phyloP scores from a whole-genome alignment of 2,888 invertebrate species.

The Standfussiana lucernea region DNA sequence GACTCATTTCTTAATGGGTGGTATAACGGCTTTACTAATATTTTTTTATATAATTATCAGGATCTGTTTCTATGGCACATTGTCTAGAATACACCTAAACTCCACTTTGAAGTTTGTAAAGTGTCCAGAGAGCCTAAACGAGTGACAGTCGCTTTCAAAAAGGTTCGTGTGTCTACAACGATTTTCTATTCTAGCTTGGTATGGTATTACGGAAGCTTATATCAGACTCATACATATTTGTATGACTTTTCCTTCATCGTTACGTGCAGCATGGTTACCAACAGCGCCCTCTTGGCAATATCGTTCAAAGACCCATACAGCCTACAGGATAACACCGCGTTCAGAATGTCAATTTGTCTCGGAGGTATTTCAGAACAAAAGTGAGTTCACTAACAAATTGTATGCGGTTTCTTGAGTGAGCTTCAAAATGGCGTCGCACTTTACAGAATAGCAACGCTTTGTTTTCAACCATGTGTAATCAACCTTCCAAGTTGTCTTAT shows the following conservation, averaged over 20 bases:
- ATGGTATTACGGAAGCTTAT: neutral
- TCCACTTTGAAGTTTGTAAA: neutral
- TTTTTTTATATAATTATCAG: neutral
- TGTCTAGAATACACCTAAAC: too few species aligned
- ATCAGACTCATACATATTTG: neutral
- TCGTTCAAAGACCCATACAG: neutral
- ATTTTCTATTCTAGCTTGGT: neutral
- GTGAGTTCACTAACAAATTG: neutral
- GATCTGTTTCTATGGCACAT: neutral
- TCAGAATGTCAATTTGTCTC: neutral
- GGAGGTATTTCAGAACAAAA: neutral
- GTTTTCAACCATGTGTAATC: neutral
- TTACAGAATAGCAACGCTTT: neutral
- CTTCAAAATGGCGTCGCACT: neutral
- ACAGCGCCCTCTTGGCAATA: neutral
- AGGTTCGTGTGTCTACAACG: neutral
- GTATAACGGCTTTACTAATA: neutral
- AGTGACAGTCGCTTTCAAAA: neutral
- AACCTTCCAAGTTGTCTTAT: neutral
- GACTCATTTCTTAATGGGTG: neutral
- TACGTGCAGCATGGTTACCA: neutral
- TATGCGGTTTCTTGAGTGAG: neutral
- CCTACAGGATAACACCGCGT: neutral
- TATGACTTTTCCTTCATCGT: too few species aligned
- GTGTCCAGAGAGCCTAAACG: neutral